Base-by-base conservation (phyloP, 2,888 invertebrate genomes). In the Stegophylla sp. region DNA sequence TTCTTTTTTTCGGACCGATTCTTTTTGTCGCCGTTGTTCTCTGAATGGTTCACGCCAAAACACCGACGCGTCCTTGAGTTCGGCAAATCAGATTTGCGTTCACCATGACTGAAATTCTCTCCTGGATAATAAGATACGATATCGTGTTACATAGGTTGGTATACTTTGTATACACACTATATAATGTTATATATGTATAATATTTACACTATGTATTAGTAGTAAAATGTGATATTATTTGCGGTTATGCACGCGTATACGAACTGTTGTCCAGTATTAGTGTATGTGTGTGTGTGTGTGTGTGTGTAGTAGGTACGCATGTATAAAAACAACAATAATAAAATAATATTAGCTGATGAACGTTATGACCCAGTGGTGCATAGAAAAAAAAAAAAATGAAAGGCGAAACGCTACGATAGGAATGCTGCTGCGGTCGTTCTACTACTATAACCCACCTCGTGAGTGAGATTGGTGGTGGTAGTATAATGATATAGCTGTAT, bases 31-130 rank as follows among this genome's bases (percentile, higher is more conserved):
- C 23, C 34, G 61, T 17, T 15, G n/a, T 74, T 67, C 63, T 67
- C 63, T 15, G 10, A 48, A 48, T 48, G 48, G 41, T 66, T 53
- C 41, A 53, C 41, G 53, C 26, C 26, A 41, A 53, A 76, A 53
- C 53, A 76, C 26, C 43, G 26, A 66, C n/a, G 64, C 26, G 75
- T 63, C 75, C 75, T 76, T 76, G 75, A 23, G 75, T 76, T 66
- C 43, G 64, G 53, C 66, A 53, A 76, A 43, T 66, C 66, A 51
- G 13, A 34, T 51, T 53, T 41, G 43, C 34, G 10, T 63, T 28
- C 23, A 75, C 53, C 64, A 63, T 64, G 75, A 75, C 64, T 64
- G 34, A 12, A 75, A 53, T 75, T 75, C 53, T 66, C 20, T 63
- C 41, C 34, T 12, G 5, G 45, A 61, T 63, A 56, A 23, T 41